A percentile compares a stretch with the other conserved stretches of the same genome.
These are phyloP conservation scores for Chouioia cunea DNA, from an alignment of 2,888 invertebrate genomes.

Conservation along the genomic window DNA sequence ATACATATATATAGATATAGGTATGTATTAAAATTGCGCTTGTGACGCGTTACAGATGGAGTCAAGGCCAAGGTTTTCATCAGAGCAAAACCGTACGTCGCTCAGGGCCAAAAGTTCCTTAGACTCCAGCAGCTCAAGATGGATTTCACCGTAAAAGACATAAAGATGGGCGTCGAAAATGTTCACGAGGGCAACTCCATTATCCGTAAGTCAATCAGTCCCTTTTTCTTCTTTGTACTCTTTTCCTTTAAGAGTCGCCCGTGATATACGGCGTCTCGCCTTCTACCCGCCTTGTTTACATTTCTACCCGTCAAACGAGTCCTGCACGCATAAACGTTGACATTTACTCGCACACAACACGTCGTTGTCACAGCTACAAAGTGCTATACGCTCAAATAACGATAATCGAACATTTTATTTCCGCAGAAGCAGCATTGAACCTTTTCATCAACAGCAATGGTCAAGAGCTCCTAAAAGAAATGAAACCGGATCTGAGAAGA, in stretches of 20 bases:
- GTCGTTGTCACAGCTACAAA: too few species aligned
- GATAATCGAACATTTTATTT: constrained; percentile 13
- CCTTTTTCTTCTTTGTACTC: neutral
- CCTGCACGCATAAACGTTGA: too few species aligned
- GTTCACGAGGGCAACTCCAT: constrained; percentile 85
- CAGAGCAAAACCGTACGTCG: constrained; percentile 76
- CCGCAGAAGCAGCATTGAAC: constrained; percentile 85
- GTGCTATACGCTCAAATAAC: neutral
- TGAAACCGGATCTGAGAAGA: constrained; percentile 85
- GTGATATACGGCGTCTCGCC: too few species aligned
- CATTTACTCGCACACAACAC: too few species aligned
- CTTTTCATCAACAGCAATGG: constrained; percentile 89
- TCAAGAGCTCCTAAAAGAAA: constrained; percentile 86
- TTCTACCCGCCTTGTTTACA: too few species aligned
- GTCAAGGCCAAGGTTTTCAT: constrained; percentile 88
- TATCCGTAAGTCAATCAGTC: constrained; percentile 75
- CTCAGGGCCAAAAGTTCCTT: constrained; percentile 78
- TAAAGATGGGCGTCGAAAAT: constrained; percentile 88
- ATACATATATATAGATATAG: too few species aligned
- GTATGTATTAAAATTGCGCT: neutral
- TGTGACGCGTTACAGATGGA: constrained; percentile 73
- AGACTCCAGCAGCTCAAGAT: constrained; percentile 83
- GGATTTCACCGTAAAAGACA: constrained; percentile 86
- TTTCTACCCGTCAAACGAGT: too few species aligned
- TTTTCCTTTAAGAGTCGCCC: too few species aligned